Percentiles rank a stretch among this genome's conserved stretches.
Evolutionary conservation across 2,797 vertebrate species (phyloP).

Genomic region (Melanotaenia parkinsoni): DNA sequence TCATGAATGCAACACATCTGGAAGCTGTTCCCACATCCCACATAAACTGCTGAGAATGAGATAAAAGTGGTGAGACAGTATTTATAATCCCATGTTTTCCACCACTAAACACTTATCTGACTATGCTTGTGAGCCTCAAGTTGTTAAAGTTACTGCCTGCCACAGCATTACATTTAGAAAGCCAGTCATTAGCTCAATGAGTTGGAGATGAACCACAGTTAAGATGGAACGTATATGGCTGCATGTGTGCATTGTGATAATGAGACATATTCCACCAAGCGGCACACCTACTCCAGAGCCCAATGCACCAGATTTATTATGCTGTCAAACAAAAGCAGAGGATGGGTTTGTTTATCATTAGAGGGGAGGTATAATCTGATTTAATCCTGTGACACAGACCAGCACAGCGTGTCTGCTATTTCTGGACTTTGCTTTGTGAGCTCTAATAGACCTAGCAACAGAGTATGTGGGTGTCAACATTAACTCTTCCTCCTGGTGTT

Average conservation of each 20-base stretch:
- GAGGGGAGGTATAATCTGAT: constrained; percentile 66
- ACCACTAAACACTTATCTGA: constrained; percentile 70
- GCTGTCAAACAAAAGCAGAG: constrained; percentile 37
- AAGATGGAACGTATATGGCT: constrained; percentile 45
- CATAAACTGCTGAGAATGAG: constrained; percentile 75
- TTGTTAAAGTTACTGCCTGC: constrained; percentile 74
- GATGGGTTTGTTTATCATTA: constrained; percentile 52
- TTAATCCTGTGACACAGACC: constrained; percentile 58
- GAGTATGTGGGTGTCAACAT: constrained; percentile 16
- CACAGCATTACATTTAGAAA: constrained; percentile 54
- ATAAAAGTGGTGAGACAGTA: constrained; percentile 66
- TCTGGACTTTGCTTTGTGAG: constrained; percentile 43
- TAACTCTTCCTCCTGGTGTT: constrained; percentile 29
- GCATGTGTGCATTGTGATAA: constrained; percentile 37
- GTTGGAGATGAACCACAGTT: constrained; percentile 59
- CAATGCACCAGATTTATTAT: constrained; percentile 30
- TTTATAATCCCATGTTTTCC: constrained; percentile 74
- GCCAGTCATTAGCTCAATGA: constrained; percentile 74
- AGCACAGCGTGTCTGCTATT: constrained; percentile 48
- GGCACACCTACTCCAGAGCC: neutral
- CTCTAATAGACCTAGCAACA: constrained; percentile 44
- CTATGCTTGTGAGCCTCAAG: constrained; percentile 67
- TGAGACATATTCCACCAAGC: constrained; percentile 31
- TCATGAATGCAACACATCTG: constrained; percentile 72
- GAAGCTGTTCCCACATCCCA: constrained; percentile 69